Evolutionary conservation across 2,888 invertebrate species (phyloP).

Genomic region (Yponomeuta cagnagella): DNA sequence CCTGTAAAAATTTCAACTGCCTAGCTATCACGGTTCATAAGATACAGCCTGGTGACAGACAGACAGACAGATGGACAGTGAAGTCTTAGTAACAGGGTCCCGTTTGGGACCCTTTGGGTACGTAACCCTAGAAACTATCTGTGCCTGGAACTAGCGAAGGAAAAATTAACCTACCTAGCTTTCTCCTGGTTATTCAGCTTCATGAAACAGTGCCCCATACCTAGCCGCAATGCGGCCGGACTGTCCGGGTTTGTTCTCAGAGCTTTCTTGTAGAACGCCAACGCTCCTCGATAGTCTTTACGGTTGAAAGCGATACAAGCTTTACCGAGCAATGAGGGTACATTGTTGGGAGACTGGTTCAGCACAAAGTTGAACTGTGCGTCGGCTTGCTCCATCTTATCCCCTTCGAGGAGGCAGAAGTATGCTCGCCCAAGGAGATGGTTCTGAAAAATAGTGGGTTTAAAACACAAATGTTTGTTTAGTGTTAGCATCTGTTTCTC

Average conservation of each 20-base stretch:
- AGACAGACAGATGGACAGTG: no score
- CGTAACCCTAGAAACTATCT: no score
- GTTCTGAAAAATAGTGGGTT: slow-evolving; percentile 74
- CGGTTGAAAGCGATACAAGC: slow-evolving; percentile 99
- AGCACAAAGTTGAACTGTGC: slow-evolving; percentile 99
- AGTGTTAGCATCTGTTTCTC: no score
- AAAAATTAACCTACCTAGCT: slow-evolving; percentile 78
- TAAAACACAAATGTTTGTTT: background rate
- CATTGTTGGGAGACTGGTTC: slow-evolving; percentile 95
- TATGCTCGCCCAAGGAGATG: slow-evolving; percentile 98
- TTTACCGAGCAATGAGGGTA: slow-evolving; percentile 97
- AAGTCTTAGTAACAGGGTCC: no score
- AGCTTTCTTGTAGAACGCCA: slow-evolving; percentile 99
- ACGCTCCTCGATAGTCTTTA: slow-evolving; percentile 94
- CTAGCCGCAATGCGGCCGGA: slow-evolving; percentile 96
- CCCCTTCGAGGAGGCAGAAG: slow-evolving; percentile 97
- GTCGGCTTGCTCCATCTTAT: slow-evolving; percentile 99
- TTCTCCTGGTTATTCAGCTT: slow-evolving; percentile 97
- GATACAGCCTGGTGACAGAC: no score
- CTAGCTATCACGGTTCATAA: no score
- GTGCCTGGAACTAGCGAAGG: no score
- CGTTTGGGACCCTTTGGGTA: no score
- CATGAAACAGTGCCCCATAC: slow-evolving; percentile 99
- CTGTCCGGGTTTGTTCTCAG: slow-evolving; percentile 96
- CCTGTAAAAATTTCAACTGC: no score